phyloP scores from a whole-genome alignment of 2,797 vertebrate species.

The Synaphobranchus kaupii region DNA sequence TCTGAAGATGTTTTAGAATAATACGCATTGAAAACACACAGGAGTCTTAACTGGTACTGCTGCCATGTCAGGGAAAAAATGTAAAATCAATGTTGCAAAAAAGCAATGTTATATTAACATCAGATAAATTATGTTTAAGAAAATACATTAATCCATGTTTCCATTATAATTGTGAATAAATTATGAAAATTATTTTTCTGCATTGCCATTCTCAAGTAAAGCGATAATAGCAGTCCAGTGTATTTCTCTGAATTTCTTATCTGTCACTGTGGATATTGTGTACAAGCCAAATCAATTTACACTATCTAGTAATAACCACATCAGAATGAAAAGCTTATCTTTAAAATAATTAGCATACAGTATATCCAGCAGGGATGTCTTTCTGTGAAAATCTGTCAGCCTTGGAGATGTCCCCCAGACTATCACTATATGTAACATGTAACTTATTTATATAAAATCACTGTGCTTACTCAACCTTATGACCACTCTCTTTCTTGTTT shows the following conservation, averaged over 20 bases:
- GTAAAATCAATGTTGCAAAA: background rate
- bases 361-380: no score
- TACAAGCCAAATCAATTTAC: no score
- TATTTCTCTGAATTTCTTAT: background rate
- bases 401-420: no score
- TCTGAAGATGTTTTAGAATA: slow-evolving; percentile 12
- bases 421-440: no score
- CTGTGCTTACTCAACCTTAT: background rate
- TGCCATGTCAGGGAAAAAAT: background rate
- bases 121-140: background rate
- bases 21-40: background rate
- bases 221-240: background rate
- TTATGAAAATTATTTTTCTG: no score
- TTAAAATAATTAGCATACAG: no score
- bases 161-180: no score
- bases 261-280: no score
- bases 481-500: background rate
- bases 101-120: background rate
- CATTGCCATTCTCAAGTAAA: background rate
- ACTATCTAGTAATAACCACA: no score
- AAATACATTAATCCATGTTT: no score
- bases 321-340: no score
- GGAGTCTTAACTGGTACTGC: background rate
- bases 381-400: no score
- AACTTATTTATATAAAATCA: background rate